phyloP scores from a whole-genome alignment of 2,888 invertebrate genomes.

The Tolmerus cingulatus region DNA sequence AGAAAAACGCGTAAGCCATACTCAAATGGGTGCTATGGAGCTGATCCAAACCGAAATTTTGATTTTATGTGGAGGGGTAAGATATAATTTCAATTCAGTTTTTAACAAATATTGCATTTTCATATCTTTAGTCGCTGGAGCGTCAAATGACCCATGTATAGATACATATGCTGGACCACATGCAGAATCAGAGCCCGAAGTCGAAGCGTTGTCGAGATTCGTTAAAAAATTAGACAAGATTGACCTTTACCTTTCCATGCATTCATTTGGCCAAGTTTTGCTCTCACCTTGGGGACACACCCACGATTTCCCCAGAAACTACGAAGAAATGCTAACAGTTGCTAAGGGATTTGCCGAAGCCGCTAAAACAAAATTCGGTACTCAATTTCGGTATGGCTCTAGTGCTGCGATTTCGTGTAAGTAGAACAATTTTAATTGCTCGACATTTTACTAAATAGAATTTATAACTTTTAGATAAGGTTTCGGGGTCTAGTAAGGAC shows the following conservation, averaged over 20 bases:
- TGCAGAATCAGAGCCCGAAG: slow-evolving; percentile 69
- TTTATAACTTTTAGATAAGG: slow-evolving; percentile 56
- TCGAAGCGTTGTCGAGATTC: slow-evolving; percentile 64
- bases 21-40: slow-evolving; percentile 58
- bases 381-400: slow-evolving; percentile 66
- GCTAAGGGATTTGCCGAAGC: slow-evolving; percentile 68
- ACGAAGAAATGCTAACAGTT: slow-evolving; percentile 64
- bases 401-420: slow-evolving; percentile 69
- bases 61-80: slow-evolving; percentile 58
- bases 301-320: slow-evolving; percentile 64
- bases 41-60: slow-evolving; percentile 61
- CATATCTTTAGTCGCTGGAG: slow-evolving; percentile 60
- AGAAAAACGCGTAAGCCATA: slow-evolving; percentile 69
- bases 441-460: neutral
- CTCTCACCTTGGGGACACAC: slow-evolving; percentile 70
- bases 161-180: slow-evolving; percentile 66
- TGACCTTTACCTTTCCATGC: slow-evolving; percentile 69
- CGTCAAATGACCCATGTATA: slow-evolving; percentile 62
- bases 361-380: slow-evolving; percentile 65
- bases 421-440: neutral
- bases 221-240: slow-evolving; percentile 61
- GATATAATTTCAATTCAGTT: slow-evolving; percentile 44
- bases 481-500: slow-evolving; percentile 65
- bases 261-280: slow-evolving; percentile 71
- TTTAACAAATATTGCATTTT: neutral